phyloP scores from a whole-genome alignment of 1,140 invertebrate genomes.

The Myzus persicae region DNA sequence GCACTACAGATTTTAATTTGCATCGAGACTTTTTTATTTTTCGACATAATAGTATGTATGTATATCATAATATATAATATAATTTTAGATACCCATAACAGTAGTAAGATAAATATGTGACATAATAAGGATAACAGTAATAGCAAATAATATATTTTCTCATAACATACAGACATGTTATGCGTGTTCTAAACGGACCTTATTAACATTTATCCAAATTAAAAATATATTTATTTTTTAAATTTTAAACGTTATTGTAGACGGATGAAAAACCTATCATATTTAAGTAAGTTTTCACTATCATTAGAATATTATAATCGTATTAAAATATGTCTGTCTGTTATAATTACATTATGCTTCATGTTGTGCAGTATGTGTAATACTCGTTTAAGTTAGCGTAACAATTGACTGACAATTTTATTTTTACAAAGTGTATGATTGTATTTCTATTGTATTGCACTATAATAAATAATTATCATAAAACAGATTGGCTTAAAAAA shows the following conservation, averaged over 20 bases:
- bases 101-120: neutral
- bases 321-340: too few species aligned
- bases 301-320: too few species aligned
- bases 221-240: neutral
- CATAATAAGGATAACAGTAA: neutral
- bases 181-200: neutral
- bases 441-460: too few species aligned
- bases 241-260: neutral
- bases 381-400: too few species aligned
- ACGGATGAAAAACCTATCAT: too few species aligned
- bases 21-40: neutral
- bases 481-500: too few species aligned
- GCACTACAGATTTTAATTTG: conserved; percentile 23
- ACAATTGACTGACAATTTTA: too few species aligned
- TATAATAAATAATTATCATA: too few species aligned
- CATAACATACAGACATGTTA: neutral
- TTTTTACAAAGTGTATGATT: too few species aligned
- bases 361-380: too few species aligned
- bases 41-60: neutral
- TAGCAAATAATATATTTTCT: neutral
- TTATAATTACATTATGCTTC: too few species aligned
- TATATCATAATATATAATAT: neutral
- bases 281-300: neutral
- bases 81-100: neutral
- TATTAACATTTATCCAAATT: neutral